Percentiles rank a stretch among this genome's conserved stretches.
These are phyloP conservation scores for Xyliphius kryptos DNA, from an alignment of 2,113 vertebrate species.

Conservation along the genomic window DNA sequence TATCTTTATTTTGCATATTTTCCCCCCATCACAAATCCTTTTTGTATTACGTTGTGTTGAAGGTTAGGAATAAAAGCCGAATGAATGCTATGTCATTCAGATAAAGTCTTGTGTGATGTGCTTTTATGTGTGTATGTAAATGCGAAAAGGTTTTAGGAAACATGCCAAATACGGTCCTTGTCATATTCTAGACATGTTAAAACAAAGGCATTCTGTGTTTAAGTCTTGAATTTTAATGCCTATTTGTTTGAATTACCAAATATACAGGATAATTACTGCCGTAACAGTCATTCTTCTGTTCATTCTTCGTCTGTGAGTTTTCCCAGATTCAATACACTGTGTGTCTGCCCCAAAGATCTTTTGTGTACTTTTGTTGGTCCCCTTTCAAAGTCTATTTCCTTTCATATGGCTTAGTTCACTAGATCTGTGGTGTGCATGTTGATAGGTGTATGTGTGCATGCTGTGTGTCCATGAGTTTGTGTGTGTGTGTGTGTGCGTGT, in stretches of 20 bases:
- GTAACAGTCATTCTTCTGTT: constrained; percentile 20
- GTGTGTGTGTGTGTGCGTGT: constrained; percentile 43
- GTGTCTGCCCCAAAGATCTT: constrained; percentile 46
- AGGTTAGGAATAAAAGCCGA: constrained; percentile 40
- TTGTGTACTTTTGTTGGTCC: constrained; percentile 59
- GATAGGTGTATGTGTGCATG: constrained; percentile 33
- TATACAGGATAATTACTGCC: background rate
- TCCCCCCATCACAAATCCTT: constrained; percentile 5
- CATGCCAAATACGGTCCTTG: too few relatives aligned
- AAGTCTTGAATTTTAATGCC: too few relatives aligned
- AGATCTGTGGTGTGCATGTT: constrained; percentile 44
- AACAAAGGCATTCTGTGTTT: too few relatives aligned
- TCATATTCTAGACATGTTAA: too few relatives aligned
- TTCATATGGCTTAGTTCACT: constrained; percentile 62
- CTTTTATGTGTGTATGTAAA: background rate
- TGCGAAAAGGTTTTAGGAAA: background rate
- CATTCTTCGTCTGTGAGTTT: too few relatives aligned
- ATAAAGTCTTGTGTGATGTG: constrained; percentile 10
- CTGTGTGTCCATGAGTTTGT: constrained; percentile 42
- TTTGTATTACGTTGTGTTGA: constrained; percentile 20
- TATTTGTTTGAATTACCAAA: constrained; percentile 1
- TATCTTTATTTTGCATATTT: constrained; percentile 10
- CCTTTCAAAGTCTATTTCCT: constrained; percentile 48
- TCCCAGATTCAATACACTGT: constrained; percentile 20
- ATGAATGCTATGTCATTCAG: constrained; percentile 32